phyloP scores from a whole-genome alignment of 2,797 vertebrate genomes.

The Malacoctenus gilli region DNA sequence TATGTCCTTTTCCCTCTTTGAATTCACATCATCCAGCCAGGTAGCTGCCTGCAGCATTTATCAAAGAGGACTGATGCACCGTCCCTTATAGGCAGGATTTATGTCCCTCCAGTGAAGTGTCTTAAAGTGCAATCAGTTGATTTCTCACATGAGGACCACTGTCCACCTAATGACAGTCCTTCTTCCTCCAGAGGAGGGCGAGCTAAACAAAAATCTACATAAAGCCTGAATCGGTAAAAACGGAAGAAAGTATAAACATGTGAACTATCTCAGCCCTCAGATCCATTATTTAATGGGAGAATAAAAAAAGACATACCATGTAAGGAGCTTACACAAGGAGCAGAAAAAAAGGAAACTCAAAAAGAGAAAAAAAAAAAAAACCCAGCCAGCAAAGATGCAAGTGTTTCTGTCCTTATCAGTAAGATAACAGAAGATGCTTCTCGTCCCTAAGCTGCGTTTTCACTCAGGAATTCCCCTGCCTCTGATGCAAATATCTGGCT shows the following conservation, averaged over 20 bases:
- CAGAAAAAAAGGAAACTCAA: conserved; percentile 31
- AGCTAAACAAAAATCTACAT: conserved; percentile 35
- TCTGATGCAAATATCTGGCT: conserved; percentile 71
- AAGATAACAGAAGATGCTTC: conserved; percentile 65
- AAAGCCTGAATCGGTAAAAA: conserved; percentile 43
- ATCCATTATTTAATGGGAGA: conserved; percentile 40
- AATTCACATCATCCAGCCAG: conserved; percentile 63
- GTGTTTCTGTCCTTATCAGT: conserved; percentile 58
- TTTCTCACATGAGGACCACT: conserved; percentile 23
- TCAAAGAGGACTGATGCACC: conserved; percentile 55
- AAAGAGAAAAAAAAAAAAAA: conserved; percentile 23
- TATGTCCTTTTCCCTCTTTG: conserved; percentile 38
- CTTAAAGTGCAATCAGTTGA: conserved; percentile 36
- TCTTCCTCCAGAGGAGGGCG: conserved; percentile 15
- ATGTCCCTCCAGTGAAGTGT: conserved; percentile 29
- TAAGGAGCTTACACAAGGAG: conserved; percentile 63
- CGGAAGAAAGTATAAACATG: conserved; percentile 36
- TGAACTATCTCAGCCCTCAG: conserved; percentile 34
- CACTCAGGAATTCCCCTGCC: conserved; percentile 58
- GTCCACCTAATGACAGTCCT: conserved; percentile 16
- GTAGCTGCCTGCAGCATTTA: conserved; percentile 51
- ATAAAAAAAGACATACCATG: conserved; percentile 40
- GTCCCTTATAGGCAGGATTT: conserved; percentile 28
- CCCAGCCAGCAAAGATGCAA: conserved; percentile 34
- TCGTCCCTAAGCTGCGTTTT: conserved; percentile 67